Evolutionary conservation across 2,113 vertebrate genomes (phyloP).

Genomic region (Columbina picui): DNA sequence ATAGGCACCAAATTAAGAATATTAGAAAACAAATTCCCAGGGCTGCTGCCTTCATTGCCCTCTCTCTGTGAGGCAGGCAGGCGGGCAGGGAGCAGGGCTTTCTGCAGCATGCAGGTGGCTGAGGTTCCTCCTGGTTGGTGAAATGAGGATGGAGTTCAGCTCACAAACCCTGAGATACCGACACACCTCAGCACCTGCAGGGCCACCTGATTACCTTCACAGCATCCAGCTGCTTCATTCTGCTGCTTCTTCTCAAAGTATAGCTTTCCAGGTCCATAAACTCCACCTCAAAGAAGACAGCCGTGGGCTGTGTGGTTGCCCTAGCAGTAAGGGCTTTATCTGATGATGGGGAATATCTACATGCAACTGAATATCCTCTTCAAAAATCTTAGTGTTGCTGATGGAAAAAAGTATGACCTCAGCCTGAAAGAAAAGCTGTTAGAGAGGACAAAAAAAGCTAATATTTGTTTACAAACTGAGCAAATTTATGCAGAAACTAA

Average conservation of each 20-base stretch:
- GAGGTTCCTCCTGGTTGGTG: rapidly evolving
- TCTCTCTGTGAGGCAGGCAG: neutral
- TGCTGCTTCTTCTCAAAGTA: neutral
- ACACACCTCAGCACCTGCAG: neutral
- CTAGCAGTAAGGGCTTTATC: neutral
- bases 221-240: neutral
- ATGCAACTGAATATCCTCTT: neutral
- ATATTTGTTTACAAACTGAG: neutral
- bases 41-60: neutral
- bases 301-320: neutral
- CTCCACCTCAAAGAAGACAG: neutral
- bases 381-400: neutral
- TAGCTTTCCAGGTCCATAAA: neutral
- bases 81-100: neutral
- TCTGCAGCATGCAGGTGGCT: neutral
- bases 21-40: neutral
- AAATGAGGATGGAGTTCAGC: neutral
- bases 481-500: neutral
- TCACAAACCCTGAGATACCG: rapidly evolving
- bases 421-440: neutral
- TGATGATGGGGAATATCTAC: neutral
- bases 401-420: neutral
- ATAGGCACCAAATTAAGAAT: neutral
- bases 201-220: neutral
- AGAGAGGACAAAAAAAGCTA: neutral